Evolutionary conservation across 1,140 invertebrate genomes (phyloP), one percentile per base, ranked within the genome.

Genomic region (Drosophila persimilis): DNA sequence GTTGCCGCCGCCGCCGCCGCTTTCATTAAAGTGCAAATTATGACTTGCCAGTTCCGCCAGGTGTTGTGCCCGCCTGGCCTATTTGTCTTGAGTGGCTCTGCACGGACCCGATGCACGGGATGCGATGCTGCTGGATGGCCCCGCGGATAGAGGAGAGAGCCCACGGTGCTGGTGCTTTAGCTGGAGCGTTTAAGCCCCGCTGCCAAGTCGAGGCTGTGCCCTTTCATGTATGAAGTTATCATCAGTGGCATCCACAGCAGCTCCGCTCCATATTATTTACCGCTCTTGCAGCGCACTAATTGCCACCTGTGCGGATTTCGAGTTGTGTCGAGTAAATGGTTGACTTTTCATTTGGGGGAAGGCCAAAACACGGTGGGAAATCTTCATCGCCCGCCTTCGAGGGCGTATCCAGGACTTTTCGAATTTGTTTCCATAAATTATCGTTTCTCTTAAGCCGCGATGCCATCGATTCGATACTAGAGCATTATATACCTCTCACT

Each of bases 1-100:
- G 50, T 11, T 13, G 35, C 7, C 56, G 31, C 20, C 22, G 50
- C 13, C 48, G 52, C 35, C 73, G 80, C 74, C 78, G 83, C 83
- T 88, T 86, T 86, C 83, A 88, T 88, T 88, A 89, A 88, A 88
- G 83, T 88, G 83, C 83, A 88, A 88, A 88, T 88, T 88, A 88
- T 88, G 83, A 88, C 78, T 88, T 76, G 83, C 74, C 83, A 88
- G 83, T 88, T 88, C 83, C 83, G 83, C 83, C 83, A 88, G 83
- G 83, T 88, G 83, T 88, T 86, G 84, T 69, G 73, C 63, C 63
- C 63, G 79, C 83, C 84, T 79, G 75, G 75, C 78, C 83, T 79
- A 88, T 88, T 88, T 88, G 83, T 88, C 83, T 88, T 88, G 73
- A 75, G 67, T 67, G 61, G 58, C 43, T 26, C 35, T 43, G 60